A percentile compares a stretch with the other conserved stretches of the same genome.
Evolutionary conservation across 2,113 vertebrate species (phyloP).

Genomic region (pig (Sus scrofa)): DNA sequence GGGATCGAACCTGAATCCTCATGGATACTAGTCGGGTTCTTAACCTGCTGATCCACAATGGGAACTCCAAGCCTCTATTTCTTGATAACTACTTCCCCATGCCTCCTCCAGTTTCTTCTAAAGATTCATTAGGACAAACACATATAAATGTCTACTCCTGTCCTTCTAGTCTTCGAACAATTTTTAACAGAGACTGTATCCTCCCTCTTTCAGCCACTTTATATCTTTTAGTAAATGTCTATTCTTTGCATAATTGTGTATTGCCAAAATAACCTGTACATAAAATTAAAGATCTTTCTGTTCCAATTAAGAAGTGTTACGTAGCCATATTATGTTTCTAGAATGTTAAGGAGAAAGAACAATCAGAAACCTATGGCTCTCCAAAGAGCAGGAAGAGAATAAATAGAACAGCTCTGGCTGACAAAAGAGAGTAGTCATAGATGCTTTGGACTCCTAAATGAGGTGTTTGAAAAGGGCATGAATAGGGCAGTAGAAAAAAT

Average conservation of each 20-base stretch:
- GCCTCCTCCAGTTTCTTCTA: background rate
- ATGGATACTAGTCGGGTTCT: too few relatives aligned
- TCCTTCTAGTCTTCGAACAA: background rate
- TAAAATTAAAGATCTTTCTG: constrained; percentile 42
- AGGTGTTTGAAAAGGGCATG: constrained; percentile 63
- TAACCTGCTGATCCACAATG: too few relatives aligned
- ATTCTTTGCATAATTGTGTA: constrained; percentile 20
- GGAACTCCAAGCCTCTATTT: background rate
- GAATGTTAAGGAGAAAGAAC: background rate
- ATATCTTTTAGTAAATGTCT: background rate
- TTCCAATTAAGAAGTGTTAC: background rate
- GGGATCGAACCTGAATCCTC: too few relatives aligned
- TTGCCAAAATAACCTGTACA: constrained; percentile 1
- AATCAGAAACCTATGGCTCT: background rate
- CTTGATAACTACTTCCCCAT: background rate
- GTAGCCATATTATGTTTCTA: constrained; percentile 14
- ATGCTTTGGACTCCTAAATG: constrained; percentile 60
- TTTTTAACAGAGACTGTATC: constrained; percentile 8
- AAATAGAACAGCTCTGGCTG: constrained; percentile 9
- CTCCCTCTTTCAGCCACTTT: background rate
- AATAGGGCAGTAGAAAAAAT: constrained; percentile 36
- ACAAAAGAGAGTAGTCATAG: background rate
- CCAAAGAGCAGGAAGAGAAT: background rate
- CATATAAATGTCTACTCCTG: background rate
- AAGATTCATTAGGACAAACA: background rate